Evolutionary conservation across 2,113 vertebrate genomes (phyloP).

Genomic region (Okapia johnstoni): DNA sequence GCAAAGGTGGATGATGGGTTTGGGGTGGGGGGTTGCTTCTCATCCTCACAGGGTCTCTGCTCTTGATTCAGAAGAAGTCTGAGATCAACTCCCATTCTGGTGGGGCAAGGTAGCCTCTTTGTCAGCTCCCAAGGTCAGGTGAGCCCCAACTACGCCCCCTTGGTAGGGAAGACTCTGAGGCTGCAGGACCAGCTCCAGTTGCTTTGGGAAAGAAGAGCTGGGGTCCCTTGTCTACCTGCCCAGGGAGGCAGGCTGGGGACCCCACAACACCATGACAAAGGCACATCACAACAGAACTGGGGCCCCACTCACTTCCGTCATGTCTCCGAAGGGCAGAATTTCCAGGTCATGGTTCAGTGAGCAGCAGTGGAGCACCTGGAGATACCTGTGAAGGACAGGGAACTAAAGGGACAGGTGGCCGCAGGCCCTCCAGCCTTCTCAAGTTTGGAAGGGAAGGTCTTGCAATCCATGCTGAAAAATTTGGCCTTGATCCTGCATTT

Average conservation of each 20-base stretch:
- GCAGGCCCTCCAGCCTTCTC: not conserved
- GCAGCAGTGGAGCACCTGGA: slow-evolving; percentile 18
- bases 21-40: not conserved
- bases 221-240: too few relatives aligned
- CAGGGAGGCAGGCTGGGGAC: not conserved
- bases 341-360: slow-evolving; percentile 23
- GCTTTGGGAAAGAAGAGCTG: not conserved
- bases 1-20: accelerated
- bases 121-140: not conserved
- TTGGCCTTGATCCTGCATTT: not conserved
- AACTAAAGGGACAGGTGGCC: not conserved
- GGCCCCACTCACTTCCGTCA: slow-evolving; percentile 17
- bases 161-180: not conserved
- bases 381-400: not conserved
- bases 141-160: not conserved
- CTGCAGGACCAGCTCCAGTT: not conserved
- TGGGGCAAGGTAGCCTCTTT: not conserved
- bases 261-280: not conserved
- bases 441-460: not conserved
- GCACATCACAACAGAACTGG: too few relatives aligned
- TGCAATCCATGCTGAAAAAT: not conserved
- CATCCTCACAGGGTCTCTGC: not conserved
- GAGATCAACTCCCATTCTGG: not conserved
- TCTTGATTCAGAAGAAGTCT: not conserved
- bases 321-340: slow-evolving; percentile 48